A percentile compares a stretch with the other conserved stretches of the same genome.
These are phyloP conservation scores for Homarus americanus DNA, from an alignment of 1,140 invertebrate species.

Conservation along the genomic window DNA sequence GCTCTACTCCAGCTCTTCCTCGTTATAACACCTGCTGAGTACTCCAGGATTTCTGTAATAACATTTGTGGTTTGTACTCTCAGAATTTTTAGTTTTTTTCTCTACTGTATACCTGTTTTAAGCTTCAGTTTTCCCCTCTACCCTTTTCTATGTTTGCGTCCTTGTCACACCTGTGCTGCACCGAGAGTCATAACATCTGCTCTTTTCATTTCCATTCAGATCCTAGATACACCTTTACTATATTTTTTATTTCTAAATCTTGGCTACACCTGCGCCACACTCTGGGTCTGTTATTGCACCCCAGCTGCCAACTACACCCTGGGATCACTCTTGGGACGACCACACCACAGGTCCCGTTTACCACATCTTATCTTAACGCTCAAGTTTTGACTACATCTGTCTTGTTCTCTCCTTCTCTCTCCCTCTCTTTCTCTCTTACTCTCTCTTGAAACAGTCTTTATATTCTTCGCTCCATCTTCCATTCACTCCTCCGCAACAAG, in stretches of 20 bases:
- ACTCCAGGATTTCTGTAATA: neutral
- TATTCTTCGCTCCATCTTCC: neutral
- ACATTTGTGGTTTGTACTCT: neutral
- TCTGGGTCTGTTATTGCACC: neutral
- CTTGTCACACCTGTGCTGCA: neutral
- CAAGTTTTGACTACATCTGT: neutral
- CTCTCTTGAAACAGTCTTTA: too few relatives aligned
- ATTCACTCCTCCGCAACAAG: neutral
- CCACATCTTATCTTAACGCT: neutral
- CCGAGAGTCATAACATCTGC: neutral
- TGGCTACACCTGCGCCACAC: neutral
- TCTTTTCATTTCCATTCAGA: neutral
- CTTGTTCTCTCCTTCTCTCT: too few relatives aligned
- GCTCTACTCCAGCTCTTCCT: neutral
- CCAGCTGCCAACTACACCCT: neutral
- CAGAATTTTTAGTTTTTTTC: neutral
- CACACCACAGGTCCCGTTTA: neutral
- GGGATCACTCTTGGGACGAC: neutral
- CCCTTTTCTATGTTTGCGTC: neutral
- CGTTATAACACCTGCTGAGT: neutral
- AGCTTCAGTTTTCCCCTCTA: neutral
- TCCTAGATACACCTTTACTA: neutral
- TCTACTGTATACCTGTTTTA: neutral
- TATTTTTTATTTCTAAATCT: neutral
- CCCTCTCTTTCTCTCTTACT: too few relatives aligned